phyloP scores from a whole-genome alignment of 2,797 vertebrate genomes.

The Hipposideros larvatus region DNA sequence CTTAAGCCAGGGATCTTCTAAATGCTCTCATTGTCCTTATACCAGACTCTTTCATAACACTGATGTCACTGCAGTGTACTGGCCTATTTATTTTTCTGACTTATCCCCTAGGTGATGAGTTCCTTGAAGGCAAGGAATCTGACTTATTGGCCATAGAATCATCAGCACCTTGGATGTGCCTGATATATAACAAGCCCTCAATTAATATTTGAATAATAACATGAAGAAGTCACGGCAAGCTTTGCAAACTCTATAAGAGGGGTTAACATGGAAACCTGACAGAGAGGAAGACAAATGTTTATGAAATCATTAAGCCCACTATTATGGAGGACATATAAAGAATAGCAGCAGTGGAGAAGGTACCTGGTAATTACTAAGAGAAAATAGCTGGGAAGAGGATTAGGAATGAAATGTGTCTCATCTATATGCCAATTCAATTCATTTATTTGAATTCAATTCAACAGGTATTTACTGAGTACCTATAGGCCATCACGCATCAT shows the following conservation, averaged over 20 bases:
- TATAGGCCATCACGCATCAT: neutral
- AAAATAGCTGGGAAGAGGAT: neutral
- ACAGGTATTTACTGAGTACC: neutral
- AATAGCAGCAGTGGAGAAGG: neutral
- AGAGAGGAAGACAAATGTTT: neutral
- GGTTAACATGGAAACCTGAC: neutral
- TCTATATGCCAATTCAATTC: neutral
- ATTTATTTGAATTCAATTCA: constrained; percentile 14
- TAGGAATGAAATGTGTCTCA: neutral
- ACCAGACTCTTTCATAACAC: neutral
- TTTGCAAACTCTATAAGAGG: neutral
- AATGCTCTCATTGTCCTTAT: neutral
- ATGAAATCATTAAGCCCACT: constrained; percentile 26
- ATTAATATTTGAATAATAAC: constrained; percentile 22
- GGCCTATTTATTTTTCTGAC: neutral
- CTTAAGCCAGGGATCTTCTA: neutral
- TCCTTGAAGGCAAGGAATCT: neutral
- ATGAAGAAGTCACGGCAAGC: neutral
- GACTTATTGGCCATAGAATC: neutral
- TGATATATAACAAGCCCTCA: neutral
- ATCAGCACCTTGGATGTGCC: neutral
- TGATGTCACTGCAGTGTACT: too few relatives aligned
- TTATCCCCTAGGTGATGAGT: neutral
- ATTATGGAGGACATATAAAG: neutral
- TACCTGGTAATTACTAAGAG: neutral